Percentiles rank a stretch among this genome's conserved stretches.
Conservation (phyloP, 2,888 invertebrate species). For the Apodemia hepburni region DNA sequence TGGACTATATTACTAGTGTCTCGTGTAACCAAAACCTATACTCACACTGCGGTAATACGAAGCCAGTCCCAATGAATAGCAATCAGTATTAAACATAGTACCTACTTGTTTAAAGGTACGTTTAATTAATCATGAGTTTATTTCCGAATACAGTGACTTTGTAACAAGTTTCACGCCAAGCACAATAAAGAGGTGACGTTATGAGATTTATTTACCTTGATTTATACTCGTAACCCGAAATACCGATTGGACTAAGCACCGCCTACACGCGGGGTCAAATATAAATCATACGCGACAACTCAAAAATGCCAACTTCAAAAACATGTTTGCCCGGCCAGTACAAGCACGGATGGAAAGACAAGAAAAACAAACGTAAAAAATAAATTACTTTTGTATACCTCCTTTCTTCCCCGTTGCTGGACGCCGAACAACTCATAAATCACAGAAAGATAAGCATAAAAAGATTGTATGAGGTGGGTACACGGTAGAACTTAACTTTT, state of each 20-base stretch:
- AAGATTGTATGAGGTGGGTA: constrained; percentile 77
- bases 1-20: too few species aligned
- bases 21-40: too few species aligned
- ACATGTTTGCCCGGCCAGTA: constrained; percentile 74
- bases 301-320: constrained; percentile 79
- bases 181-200: constrained; percentile 38
- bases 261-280: constrained; percentile 65
- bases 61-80: too few species aligned
- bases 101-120: not conserved
- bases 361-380: constrained; percentile 79
- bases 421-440: constrained; percentile 77
- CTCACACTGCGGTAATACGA: too few species aligned
- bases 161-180: constrained; percentile 30
- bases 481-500: constrained; percentile 77
- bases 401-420: constrained; percentile 78
- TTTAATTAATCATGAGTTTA: constrained; percentile 34
- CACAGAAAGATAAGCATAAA: constrained; percentile 80
- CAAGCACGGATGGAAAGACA: constrained; percentile 73
- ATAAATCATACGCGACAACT: constrained; percentile 78
- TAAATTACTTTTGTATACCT: constrained; percentile 79
- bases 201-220: constrained; percentile 48
- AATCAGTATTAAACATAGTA: not conserved
- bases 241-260: constrained; percentile 75
- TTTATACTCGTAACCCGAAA: constrained; percentile 68
- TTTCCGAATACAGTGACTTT: constrained; percentile 16